Evolutionary conservation across 2,113 vertebrate species (phyloP).

Genomic region (Thunnus maccoyii): DNA sequence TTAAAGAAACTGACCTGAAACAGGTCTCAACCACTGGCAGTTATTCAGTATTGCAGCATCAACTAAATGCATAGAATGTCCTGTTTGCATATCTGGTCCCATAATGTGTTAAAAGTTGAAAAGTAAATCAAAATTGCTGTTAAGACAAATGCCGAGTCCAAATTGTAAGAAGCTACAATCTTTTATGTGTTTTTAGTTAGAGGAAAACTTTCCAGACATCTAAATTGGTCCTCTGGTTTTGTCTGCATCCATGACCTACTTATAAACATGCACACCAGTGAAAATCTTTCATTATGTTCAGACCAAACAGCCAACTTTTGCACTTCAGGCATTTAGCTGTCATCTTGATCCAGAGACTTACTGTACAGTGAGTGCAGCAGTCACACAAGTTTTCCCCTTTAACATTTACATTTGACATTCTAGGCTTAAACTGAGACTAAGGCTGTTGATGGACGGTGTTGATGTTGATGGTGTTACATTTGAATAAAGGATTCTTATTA

Average conservation of each 20-base stretch:
- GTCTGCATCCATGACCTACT: slow-evolving; percentile 26
- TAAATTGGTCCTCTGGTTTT: slow-evolving; percentile 26
- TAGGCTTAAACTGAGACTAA: too few species aligned
- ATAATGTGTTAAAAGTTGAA: slow-evolving; percentile 3
- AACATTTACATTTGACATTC: too few species aligned
- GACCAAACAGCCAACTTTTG: slow-evolving; percentile 6
- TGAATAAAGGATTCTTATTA: too few species aligned
- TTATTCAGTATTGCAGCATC: neutral
- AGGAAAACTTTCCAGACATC: slow-evolving; percentile 7
- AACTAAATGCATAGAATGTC: too few species aligned
- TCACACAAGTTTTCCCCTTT: too few species aligned
- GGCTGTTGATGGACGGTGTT: too few species aligned
- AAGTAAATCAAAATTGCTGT: slow-evolving; percentile 12
- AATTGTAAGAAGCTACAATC: neutral
- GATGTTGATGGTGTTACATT: too few species aligned
- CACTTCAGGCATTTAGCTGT: neutral
- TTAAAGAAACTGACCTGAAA: neutral
- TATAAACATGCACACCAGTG: neutral
- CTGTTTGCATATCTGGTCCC: neutral
- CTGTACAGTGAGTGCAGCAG: too few species aligned
- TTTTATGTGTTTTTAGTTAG: neutral
- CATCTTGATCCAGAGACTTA: too few species aligned
- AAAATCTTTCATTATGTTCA: neutral
- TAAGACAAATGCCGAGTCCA: neutral
- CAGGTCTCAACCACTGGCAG: neutral